These are phyloP conservation scores for Sciaenops ocellatus DNA, from an alignment of 2,797 vertebrate species.

Conservation along the genomic window DNA sequence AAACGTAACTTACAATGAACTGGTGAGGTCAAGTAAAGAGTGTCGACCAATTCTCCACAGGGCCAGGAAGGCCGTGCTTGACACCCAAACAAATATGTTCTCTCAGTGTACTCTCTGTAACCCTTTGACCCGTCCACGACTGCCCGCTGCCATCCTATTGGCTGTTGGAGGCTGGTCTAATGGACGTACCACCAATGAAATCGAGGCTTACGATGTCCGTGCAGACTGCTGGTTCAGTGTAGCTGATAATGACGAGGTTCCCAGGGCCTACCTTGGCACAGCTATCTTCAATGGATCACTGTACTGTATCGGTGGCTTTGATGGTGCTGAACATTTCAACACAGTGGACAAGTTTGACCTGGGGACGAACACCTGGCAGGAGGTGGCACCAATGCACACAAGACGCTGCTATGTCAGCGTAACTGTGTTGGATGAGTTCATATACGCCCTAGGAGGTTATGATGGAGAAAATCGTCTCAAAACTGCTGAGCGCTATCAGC, in stretches of 20 bases:
- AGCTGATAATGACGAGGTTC: conserved; percentile 71
- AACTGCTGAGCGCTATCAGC: conserved; percentile 86
- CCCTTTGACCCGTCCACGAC: conserved; percentile 80
- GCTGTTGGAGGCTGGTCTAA: conserved; percentile 87
- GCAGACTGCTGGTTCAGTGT: conserved; percentile 86
- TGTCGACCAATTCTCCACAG: conserved; percentile 79
- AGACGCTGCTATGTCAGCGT: conserved; percentile 88
- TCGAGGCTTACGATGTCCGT: conserved; percentile 84
- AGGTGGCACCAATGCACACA: conserved; percentile 87
- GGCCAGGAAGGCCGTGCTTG: conserved; percentile 78
- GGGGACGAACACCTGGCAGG: conserved; percentile 83
- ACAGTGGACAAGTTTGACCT: conserved; percentile 85
- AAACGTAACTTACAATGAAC: conserved; percentile 35
- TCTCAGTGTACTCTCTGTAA: conserved; percentile 54
- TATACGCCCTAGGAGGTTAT: conserved; percentile 90
- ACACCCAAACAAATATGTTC: conserved; percentile 26
- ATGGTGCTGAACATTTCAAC: conserved; percentile 83
- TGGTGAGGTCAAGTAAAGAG: conserved; percentile 40
- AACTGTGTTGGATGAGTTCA: conserved; percentile 79
- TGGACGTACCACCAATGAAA: conserved; percentile 80
- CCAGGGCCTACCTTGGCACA: conserved; percentile 84
- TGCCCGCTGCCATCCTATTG: conserved; percentile 85
- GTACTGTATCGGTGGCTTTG: conserved; percentile 81
- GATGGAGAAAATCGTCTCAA: conserved; percentile 83
- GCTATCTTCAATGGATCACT: conserved; percentile 77